Conservation (phyloP, 2,113 vertebrate genomes). For the Hydrolagus affinis region DNA sequence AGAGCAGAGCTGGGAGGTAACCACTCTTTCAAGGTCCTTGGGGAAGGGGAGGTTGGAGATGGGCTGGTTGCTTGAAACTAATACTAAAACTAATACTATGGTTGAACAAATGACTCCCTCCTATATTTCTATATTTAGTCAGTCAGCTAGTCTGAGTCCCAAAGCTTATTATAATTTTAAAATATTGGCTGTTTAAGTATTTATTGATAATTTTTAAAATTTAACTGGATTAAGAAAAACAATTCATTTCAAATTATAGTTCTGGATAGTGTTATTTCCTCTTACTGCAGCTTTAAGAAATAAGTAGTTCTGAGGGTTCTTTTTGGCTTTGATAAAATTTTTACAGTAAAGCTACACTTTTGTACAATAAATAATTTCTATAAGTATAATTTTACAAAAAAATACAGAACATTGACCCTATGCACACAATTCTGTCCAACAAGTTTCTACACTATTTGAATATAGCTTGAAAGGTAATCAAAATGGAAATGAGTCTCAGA, state of each 20-base stretch:
- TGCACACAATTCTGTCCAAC: conserved; percentile 4
- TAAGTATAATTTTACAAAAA: conserved; percentile 4
- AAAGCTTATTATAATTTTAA: not conserved
- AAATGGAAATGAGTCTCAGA: conserved; percentile 27
- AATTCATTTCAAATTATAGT: not conserved
- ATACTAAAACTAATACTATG: not conserved
- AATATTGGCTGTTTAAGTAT: too few relatives aligned
- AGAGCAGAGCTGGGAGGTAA: too few relatives aligned
- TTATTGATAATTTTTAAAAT: not conserved
- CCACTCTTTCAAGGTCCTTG: too few relatives aligned
- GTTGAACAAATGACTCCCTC: too few relatives aligned
- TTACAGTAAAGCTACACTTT: not conserved
- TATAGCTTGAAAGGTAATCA: conserved; percentile 29
- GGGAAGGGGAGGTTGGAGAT: too few relatives aligned
- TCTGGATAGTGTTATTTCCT: not conserved
- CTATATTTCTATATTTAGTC: not conserved
- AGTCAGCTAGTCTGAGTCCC: not conserved
- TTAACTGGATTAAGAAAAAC: not conserved
- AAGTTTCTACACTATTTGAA: conserved; percentile 18
- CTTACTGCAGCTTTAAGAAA: not conserved
- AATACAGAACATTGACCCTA: conserved; percentile 19
- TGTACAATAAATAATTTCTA: not conserved
- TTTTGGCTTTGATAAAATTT: not conserved
- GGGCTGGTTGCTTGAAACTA: too few relatives aligned
- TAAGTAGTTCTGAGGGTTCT: not conserved